A percentile compares a stretch with the other conserved stretches of the same genome.
Evolutionary conservation across 2,888 invertebrate species (phyloP).

Genomic region (Drosophila subsilvestris): DNA sequence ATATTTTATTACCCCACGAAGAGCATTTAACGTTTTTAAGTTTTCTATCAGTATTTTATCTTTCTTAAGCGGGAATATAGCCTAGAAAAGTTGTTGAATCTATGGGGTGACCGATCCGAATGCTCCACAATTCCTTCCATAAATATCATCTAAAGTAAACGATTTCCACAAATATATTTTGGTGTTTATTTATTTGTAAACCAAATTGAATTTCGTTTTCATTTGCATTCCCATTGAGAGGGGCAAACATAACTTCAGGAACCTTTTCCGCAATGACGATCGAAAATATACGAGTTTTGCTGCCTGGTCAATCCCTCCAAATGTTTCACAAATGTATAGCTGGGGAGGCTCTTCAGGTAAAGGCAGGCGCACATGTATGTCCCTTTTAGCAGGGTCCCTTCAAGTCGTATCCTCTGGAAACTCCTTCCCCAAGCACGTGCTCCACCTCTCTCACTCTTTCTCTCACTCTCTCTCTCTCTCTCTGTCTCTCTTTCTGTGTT

Average conservation of each 20-base stretch:
- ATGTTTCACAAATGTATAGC: neutral
- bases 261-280: neutral
- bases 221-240: neutral
- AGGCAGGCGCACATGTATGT: neutral
- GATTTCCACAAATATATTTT: too few relatives aligned
- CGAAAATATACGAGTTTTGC: neutral
- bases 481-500: neutral
- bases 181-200: neutral
- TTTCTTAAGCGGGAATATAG: too few relatives aligned
- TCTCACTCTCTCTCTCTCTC: neutral
- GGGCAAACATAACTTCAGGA: too few relatives aligned
- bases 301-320: neutral
- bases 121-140: too few relatives aligned
- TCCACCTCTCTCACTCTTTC: slow-evolving; percentile 3
- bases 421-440: slow-evolving; percentile 66
- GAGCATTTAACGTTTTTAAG: too few relatives aligned
- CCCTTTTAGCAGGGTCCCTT: neutral
- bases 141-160: too few relatives aligned
- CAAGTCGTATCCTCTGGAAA: slow-evolving; percentile 56
- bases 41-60: too few relatives aligned
- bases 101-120: too few relatives aligned
- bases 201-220: neutral
- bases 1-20: too few relatives aligned
- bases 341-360: neutral
- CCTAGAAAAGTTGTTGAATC: too few relatives aligned